Percentiles rank a stretch among this genome's conserved stretches.
Conservation (phyloP, 2,113 vertebrate species). For the Hypocryptadius cinnamomeus region DNA sequence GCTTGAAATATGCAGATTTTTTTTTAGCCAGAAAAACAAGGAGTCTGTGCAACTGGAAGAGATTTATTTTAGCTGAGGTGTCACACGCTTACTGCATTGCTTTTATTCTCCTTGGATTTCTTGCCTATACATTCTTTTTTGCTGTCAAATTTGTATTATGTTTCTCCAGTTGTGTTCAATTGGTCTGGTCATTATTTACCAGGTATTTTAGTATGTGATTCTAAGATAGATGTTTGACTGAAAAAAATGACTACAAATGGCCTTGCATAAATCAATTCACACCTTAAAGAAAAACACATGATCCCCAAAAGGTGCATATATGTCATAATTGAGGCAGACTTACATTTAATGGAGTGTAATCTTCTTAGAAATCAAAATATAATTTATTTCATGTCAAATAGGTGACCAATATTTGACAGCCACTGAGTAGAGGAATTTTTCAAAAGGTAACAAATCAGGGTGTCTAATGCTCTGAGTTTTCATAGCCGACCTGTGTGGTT, state of each 20-base stretch:
- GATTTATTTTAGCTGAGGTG: neutral
- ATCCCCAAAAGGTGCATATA: neutral
- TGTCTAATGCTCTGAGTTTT: neutral
- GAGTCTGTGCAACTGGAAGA: neutral
- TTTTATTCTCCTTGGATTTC: neutral
- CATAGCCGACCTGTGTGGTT: neutral
- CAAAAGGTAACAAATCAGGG: neutral
- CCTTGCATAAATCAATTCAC: neutral
- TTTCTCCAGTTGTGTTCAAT: neutral
- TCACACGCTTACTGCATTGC: neutral
- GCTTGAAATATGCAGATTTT: neutral
- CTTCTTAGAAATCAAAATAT: neutral
- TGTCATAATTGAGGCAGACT: neutral
- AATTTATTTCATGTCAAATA: constrained; percentile 21
- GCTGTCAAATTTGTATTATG: neutral
- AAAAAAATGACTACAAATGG: neutral
- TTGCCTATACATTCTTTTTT: neutral
- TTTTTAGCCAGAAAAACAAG: neutral
- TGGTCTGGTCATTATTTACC: neutral
- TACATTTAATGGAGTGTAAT: neutral
- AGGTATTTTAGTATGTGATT: neutral
- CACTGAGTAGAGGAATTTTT: neutral
- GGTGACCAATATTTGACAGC: neutral
- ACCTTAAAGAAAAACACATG: neutral
- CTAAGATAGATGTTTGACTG: neutral